Evolutionary conservation across 2,888 invertebrate genomes (phyloP), one percentile per base, ranked within the genome.

Genomic region (Thecocarcelia acutangulata): DNA sequence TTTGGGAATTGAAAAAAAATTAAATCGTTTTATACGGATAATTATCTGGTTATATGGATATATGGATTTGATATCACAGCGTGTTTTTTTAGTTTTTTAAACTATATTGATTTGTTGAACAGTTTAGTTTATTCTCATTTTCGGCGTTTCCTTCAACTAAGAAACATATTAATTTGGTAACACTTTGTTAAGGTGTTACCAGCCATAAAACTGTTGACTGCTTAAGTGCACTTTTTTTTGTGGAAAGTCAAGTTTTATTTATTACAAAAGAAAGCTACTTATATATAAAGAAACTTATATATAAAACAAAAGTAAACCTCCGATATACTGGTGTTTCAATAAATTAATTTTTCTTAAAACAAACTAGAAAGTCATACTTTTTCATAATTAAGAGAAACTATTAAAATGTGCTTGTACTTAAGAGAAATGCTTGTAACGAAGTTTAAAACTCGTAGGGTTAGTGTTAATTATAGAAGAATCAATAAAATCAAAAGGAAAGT

Each of bases 261-360:
- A 48, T 4, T 17, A 58, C 21, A 11, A 42, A 13, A 17, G 9
- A 2, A 58, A 44, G 50, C 59, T 63, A 28, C 46, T 17, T 72
- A 21, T 77, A 70, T 56, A 74, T n/a, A n/a, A n/a, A n/a, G n/a
- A n/a, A n/a, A n/a, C n/a, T n/a, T n/a, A n/a, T n/a, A n/a, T n/a
- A n/a, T n/a, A n/a, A n/a, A n/a, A n/a, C n/a, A n/a, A 83, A 82
- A 84, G 74, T 83, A 84, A 87, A 87, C 88, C 88, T 88, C 88
- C 88, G 88, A 88, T 84, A 85, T 86, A 87, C 86, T 87, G 86
- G 88, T 85, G 88, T 88, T 88, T 88, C 88, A 88, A 85, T 87
- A 79, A 70, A 85, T 84, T 84, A 37, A n/a, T 46, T 42, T 74
- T 46, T 56, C 48, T 40, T 50, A 37, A 37, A 17, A 48, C 13